A percentile compares a stretch with the other conserved stretches of the same genome.
These are phyloP conservation scores for Octomys mimax DNA, from an alignment of 2,797 vertebrate species.

Conservation along the genomic window DNA sequence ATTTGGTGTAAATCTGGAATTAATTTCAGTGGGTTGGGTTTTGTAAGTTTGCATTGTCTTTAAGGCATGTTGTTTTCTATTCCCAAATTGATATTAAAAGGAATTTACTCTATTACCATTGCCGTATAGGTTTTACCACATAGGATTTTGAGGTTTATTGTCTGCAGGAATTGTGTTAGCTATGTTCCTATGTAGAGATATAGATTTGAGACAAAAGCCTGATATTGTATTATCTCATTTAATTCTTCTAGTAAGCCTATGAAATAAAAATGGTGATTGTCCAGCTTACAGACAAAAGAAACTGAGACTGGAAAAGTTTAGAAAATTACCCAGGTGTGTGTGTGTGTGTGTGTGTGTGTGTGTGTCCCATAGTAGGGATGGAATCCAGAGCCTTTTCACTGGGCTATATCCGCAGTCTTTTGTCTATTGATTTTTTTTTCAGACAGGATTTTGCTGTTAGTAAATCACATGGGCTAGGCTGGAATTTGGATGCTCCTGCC, in stretches of 20 bases:
- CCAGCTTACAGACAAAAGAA: constrained; percentile 59
- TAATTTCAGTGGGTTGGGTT: constrained; percentile 64
- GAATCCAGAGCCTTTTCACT: background rate
- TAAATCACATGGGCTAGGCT: background rate
- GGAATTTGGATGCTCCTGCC: background rate
- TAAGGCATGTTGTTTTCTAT: constrained; percentile 59
- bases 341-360: background rate
- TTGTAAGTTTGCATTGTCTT: constrained; percentile 48
- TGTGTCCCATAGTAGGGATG: background rate
- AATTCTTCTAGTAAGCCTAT: constrained; percentile 29
- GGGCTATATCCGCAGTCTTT: background rate
- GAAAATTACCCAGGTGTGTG: background rate
- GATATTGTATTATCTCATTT: constrained; percentile 59
- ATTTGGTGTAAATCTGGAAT: constrained; percentile 54
- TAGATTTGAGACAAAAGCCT: no score
- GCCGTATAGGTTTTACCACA: constrained; percentile 20
- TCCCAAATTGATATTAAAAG: constrained; percentile 56
- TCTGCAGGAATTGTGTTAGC: constrained; percentile 60
- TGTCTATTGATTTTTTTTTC: background rate
- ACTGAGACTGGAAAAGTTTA: constrained; percentile 27
- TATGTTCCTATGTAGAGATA: background rate
- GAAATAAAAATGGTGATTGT: constrained; percentile 54
- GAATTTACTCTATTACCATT: constrained; percentile 61
- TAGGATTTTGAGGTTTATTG: constrained; percentile 59
- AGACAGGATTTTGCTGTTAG: background rate